A percentile compares a stretch with the other conserved stretches of the same genome.
These are phyloP conservation scores for Ormia ochracea DNA, from an alignment of 2,888 invertebrate genomes.

Conservation along the genomic window DNA sequence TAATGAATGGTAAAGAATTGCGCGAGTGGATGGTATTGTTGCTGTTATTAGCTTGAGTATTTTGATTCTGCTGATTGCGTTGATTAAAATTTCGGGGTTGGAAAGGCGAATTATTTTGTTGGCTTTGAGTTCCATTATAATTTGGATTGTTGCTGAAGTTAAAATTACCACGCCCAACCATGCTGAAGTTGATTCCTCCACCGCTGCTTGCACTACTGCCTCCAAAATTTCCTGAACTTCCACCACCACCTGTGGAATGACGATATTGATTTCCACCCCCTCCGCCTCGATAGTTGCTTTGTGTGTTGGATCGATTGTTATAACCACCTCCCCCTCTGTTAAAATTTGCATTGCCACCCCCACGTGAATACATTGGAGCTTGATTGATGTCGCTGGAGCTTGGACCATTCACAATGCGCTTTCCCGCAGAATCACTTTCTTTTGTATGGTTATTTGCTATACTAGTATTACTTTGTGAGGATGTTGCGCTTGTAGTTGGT, in stretches of 20 bases:
- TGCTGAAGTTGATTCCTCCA: constrained; percentile 54
- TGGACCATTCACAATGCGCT: constrained; percentile 22
- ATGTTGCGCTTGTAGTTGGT: constrained; percentile 41
- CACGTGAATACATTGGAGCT: constrained; percentile 82
- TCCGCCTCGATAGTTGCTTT: constrained; percentile 67
- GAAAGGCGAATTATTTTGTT: constrained; percentile 67
- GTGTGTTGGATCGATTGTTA: constrained; percentile 70
- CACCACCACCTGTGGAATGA: constrained; percentile 64
- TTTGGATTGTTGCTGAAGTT: constrained; percentile 66
- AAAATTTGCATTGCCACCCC: constrained; percentile 75
- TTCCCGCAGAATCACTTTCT: not conserved
- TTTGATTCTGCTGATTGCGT: constrained; percentile 67
- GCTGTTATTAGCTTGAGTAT: constrained; percentile 55
- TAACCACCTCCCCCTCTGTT: constrained; percentile 75
- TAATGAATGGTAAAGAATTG: constrained; percentile 64
- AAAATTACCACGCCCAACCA: constrained; percentile 67
- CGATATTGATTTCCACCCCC: constrained; percentile 67
- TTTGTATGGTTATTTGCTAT: not conserved
- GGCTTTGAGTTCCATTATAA: constrained; percentile 56
- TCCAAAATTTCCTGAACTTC: constrained; percentile 33
- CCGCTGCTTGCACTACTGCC: constrained; percentile 42
- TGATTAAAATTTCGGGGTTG: constrained; percentile 70
- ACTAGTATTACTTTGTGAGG: not conserved
- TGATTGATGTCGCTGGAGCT: constrained; percentile 69
- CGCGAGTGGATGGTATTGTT: constrained; percentile 60